These are phyloP conservation scores for Terrapene triunguis DNA, from an alignment of 2,113 vertebrate genomes.

Conservation along the genomic window DNA sequence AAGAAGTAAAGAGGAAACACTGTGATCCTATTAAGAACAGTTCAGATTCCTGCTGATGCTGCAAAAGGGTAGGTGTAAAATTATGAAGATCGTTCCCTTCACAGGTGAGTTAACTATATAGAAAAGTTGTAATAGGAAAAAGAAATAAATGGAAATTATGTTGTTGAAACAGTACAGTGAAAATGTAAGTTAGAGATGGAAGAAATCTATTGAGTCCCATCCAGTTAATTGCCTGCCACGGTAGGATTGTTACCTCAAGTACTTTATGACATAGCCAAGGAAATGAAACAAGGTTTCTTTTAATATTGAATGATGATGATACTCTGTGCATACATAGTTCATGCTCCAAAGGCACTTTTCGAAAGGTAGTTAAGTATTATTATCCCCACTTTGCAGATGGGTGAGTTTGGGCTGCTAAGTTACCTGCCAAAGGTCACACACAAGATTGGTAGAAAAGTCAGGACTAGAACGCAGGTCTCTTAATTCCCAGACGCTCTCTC, in stretches of 20 bases:
- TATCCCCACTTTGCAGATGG: conserved; percentile 69
- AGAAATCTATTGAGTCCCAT: conserved; percentile 67
- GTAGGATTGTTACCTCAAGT: conserved; percentile 65
- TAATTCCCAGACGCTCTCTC: neutral
- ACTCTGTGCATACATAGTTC: conserved; percentile 66
- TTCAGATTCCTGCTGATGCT: conserved; percentile 70
- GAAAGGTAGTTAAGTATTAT: conserved; percentile 66
- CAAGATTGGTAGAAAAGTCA: accelerated
- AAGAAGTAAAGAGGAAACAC: conserved; percentile 44
- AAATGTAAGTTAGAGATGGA: conserved; percentile 74
- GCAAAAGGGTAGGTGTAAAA: conserved; percentile 59
- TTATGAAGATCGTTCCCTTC: conserved; percentile 68
- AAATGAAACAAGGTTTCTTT: conserved; percentile 76
- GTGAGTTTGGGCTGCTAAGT: conserved; percentile 37
- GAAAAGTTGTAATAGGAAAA: conserved; percentile 23
- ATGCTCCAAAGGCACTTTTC: conserved; percentile 30
- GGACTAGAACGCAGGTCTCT: accelerated
- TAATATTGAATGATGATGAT: conserved; percentile 69
- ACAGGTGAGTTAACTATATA: conserved; percentile 72
- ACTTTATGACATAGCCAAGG: conserved; percentile 70
- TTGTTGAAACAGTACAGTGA: conserved; percentile 75
- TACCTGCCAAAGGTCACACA: conserved; percentile 31
- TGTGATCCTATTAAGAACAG: conserved; percentile 61
- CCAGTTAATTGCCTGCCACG: conserved; percentile 69
- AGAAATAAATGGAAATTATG: conserved; percentile 53